Evolutionary conservation across 2,888 invertebrate species (phyloP).

Genomic region (Cinara cedri): DNA sequence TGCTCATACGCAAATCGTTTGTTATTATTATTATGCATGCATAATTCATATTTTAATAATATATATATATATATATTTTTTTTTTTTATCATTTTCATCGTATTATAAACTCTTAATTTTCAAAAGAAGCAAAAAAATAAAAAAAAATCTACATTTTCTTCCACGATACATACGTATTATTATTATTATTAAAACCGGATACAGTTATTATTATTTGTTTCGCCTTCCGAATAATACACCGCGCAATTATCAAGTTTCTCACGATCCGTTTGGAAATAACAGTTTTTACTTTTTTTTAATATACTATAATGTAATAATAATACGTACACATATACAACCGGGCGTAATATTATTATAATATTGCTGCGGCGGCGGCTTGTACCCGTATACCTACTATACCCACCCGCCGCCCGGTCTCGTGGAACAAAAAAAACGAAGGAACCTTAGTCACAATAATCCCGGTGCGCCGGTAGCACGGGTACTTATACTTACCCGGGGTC

Average conservation of each 20-base stretch:
- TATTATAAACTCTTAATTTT: slow-evolving; percentile 46
- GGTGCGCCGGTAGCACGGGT: too few relatives aligned
- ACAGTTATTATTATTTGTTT: slow-evolving; percentile 43
- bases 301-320: too few relatives aligned
- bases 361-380: slow-evolving; percentile 4
- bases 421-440: too few relatives aligned
- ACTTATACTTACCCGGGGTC: too few relatives aligned
- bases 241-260: slow-evolving; percentile 41
- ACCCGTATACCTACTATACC: too few relatives aligned
- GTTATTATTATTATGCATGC: slow-evolving; percentile 14
- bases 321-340: too few relatives aligned
- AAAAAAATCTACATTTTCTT: slow-evolving; percentile 1
- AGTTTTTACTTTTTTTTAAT: slow-evolving; percentile 41
- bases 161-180: neutral
- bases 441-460: too few relatives aligned
- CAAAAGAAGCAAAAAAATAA: too few relatives aligned
- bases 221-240: slow-evolving; percentile 44
- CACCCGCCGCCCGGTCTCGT: too few relatives aligned
- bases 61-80: too few relatives aligned
- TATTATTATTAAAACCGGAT: slow-evolving; percentile 36
- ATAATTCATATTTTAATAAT: too few relatives aligned
- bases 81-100: neutral
- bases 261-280: slow-evolving; percentile 38
- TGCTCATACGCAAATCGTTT: slow-evolving; percentile 22
- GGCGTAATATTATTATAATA: neutral